Conservation (phyloP, 2,888 invertebrate species). For the Ormyrus labotus region DNA sequence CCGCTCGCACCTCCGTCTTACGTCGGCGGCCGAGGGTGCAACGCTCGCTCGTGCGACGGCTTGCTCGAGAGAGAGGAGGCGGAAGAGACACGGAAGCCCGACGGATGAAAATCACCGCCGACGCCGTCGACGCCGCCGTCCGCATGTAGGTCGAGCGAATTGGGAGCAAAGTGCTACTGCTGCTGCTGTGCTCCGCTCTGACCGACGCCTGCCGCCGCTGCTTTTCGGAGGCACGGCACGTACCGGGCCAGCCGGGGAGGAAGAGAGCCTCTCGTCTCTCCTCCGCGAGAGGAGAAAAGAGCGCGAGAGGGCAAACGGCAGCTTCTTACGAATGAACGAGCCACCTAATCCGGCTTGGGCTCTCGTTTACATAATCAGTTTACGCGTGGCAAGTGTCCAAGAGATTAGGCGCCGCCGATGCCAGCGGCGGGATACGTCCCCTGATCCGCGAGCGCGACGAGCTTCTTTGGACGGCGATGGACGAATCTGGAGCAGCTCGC, state of each 20-base stretch:
- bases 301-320: neutral
- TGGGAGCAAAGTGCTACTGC: neutral
- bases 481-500: constrained; percentile 24
- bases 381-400: constrained; percentile 47
- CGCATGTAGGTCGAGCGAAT: constrained; percentile 49
- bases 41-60: constrained; percentile 10
- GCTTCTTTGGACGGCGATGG: neutral
- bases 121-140: neutral
- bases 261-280: too few species aligned
- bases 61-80: neutral
- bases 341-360: constrained; percentile 62
- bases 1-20: neutral
- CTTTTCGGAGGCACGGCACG: neutral
- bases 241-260: neutral
- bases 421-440: neutral
- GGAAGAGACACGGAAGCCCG: constrained; percentile 1
- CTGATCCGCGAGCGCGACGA: neutral
- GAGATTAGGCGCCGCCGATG: neutral
- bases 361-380: constrained; percentile 65
- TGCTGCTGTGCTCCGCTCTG: neutral
- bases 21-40: constrained; percentile 8
- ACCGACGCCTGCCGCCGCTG: neutral
- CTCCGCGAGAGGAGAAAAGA: neutral
- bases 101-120: constrained; percentile 7
- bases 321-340: constrained; percentile 50